Percentiles rank a stretch among this genome's conserved stretches.
Evolutionary conservation across 37 sponge, comb jelly and placozoan species (phyloP).

Genomic region (Dysidea cf. avara): DNA sequence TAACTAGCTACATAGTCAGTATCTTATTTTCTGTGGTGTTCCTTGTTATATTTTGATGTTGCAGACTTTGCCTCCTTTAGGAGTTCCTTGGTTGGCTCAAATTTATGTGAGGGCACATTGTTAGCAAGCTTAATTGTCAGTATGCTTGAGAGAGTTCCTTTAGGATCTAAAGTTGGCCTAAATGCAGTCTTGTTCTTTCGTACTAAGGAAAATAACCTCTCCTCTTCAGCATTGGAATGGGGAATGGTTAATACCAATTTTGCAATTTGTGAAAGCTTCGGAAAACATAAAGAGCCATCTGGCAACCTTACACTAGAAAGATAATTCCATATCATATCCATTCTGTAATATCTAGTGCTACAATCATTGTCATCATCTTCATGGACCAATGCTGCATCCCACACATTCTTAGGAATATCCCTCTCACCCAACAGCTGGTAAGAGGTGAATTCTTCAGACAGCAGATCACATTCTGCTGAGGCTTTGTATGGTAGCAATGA

Average conservation of each 20-base stretch:
- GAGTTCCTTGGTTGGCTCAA: slow-evolving; percentile 32
- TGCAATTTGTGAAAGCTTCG: slow-evolving; percentile 29
- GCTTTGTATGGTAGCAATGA: not conserved
- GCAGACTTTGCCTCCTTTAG: slow-evolving; percentile 44
- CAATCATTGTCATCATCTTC: slow-evolving; percentile 22
- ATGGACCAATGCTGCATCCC: slow-evolving; percentile 11
- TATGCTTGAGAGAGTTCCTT: slow-evolving; percentile 50
- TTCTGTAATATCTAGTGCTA: slow-evolving; percentile 15
- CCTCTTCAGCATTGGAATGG: slow-evolving; percentile 48
- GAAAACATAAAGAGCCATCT: slow-evolving; percentile 33
- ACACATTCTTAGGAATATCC: slow-evolving; percentile 30
- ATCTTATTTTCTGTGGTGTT: slow-evolving; percentile 20
- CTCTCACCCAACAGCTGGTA: slow-evolving; percentile 29
- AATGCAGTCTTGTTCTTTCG: slow-evolving; percentile 43
- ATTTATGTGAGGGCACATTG: slow-evolving; percentile 11
- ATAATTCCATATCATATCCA: slow-evolving; percentile 34
- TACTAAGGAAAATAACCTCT: slow-evolving; percentile 22
- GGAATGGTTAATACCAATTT: slow-evolving; percentile 33
- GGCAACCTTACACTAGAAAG: slow-evolving; percentile 21
- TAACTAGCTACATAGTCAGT: not conserved
- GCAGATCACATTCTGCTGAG: slow-evolving; percentile 6
- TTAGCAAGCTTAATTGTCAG: slow-evolving; percentile 37
- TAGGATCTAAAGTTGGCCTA: slow-evolving; percentile 41
- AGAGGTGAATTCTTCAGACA: slow-evolving; percentile 31
- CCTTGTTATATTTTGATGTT: slow-evolving; percentile 37